These are phyloP conservation scores for Trididemnum miniatum DNA, from an alignment of 23 tunicate genomes.

Conservation along the genomic window DNA sequence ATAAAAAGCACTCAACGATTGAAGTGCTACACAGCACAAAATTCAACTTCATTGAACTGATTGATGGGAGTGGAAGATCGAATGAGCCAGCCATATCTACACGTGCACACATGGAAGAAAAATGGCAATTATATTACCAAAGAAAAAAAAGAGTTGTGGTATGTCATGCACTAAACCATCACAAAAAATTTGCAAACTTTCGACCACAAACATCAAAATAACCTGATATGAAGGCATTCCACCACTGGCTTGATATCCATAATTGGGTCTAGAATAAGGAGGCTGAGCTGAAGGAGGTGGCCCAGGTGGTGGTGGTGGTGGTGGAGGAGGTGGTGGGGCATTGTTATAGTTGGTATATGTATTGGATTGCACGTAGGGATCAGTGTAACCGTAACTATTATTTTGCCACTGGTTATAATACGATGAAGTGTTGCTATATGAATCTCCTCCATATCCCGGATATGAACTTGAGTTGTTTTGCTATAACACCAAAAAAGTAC, in stretches of 20 bases:
- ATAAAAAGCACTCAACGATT: no score
- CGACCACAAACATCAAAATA: not conserved
- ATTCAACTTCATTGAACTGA: no score
- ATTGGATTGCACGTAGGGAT: not conserved
- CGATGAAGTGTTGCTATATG: not conserved
- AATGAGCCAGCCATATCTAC: no score
- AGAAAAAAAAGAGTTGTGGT: not conserved
- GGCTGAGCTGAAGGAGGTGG: conserved; percentile 25
- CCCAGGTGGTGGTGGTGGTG: conserved; percentile 16
- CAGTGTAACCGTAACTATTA: not conserved
- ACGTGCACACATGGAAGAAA: no score
- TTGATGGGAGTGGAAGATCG: no score
- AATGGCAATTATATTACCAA: no score
- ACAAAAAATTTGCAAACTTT: not conserved
- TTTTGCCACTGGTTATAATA: conserved; percentile 19
- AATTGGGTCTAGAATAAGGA: not conserved
- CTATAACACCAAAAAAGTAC: no score
- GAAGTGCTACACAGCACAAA: no score
- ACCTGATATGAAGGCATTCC: not conserved
- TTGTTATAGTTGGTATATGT: not conserved
- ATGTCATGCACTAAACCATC: not conserved
- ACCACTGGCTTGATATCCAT: not conserved
- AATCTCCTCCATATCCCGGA: not conserved
- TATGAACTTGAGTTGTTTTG: not conserved
- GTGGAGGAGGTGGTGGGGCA: conserved; percentile 26